These are phyloP conservation scores for Corynorhinus townsendii DNA, from an alignment of 2,113 vertebrate species.

Conservation along the genomic window DNA sequence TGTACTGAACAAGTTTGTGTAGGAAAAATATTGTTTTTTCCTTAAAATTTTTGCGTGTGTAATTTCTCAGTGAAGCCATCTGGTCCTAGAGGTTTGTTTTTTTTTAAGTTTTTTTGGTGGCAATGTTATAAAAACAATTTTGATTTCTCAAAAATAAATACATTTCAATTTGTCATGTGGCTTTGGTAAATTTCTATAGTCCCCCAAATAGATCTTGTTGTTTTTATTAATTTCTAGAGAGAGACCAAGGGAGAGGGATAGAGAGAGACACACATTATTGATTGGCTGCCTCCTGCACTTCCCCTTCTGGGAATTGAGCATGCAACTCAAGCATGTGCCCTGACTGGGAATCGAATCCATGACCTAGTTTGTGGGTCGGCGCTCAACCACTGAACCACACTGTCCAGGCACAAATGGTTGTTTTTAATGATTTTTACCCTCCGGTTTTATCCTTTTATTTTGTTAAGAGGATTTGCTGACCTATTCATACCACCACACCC, in stretches of 20 bases:
- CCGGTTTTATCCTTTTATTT: constrained; percentile 28
- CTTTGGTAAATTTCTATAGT: background rate
- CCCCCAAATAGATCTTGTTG: too few relatives aligned
- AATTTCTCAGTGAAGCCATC: background rate
- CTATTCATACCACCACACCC: background rate
- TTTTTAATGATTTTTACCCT: constrained; percentile 6
- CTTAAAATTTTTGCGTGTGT: background rate
- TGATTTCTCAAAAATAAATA: background rate
- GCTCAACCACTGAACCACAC: too few relatives aligned
- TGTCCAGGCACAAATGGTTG: background rate
- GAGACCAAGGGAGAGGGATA: too few relatives aligned
- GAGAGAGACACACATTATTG: too few relatives aligned
- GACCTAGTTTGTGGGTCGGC: too few relatives aligned
- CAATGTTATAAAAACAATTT: constrained; percentile 1
- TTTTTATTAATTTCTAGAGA: too few relatives aligned
- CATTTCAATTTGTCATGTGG: constrained; percentile 1
- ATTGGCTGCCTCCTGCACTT: too few relatives aligned
- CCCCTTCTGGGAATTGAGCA: too few relatives aligned
- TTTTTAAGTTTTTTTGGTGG: background rate
- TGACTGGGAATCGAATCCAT: too few relatives aligned
- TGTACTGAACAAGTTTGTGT: background rate
- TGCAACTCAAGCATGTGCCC: too few relatives aligned
- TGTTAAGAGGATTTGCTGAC: background rate
- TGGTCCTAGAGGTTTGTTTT: background rate
- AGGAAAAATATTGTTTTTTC: background rate